Evolutionary conservation across 2,888 invertebrate species (phyloP), one percentile per base, ranked within the genome.

Genomic region (Diadegma fenestrale): DNA sequence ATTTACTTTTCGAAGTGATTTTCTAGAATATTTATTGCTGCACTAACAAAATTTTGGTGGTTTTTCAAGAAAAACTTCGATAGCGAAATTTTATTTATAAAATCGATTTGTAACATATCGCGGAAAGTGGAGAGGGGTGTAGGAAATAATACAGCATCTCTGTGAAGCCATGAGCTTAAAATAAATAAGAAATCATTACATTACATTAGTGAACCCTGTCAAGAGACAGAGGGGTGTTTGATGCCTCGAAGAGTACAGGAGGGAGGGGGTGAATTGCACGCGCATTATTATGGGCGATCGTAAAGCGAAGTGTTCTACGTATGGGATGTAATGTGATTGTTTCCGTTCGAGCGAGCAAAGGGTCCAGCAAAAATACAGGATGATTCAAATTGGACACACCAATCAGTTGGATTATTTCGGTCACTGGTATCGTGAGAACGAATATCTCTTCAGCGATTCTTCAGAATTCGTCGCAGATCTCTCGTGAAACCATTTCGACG

Each of bases 241-340:
- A 72, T 72, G 75, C 73, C 54, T 84, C 48, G 66, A 64, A 63
- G 63, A 66, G 72, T 54, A 41, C 51, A 2, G 48, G 76, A n/a
- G 54, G 77, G 68, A 77, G 76, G 75, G 43, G 68, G 43, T 72
- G 48, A 51, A 43, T 45, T 51, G 84, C 76, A 72, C 78, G 72
- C 41, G 76, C 61, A 64, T 73, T 72, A 82, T 83, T 84, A 80
- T 79, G 82, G 76, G 48, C 66, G 80, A 82, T 80, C 66, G 76
- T 48, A 82, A 80, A 71, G 68, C 76, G 84, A 84, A 83, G 61
- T 82, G 66, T 76, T 83, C 73, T 90, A 90, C 89, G 90, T 89
- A 88, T 89, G 84, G 89, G 88, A 88, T 89, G 87, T 94, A 94
- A 94, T 94, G 93, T 93, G 93, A 94, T 94, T 94, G 93, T 93